Conservation (phyloP, 2,113 vertebrate genomes). For the Istiophorus platypterus region DNA sequence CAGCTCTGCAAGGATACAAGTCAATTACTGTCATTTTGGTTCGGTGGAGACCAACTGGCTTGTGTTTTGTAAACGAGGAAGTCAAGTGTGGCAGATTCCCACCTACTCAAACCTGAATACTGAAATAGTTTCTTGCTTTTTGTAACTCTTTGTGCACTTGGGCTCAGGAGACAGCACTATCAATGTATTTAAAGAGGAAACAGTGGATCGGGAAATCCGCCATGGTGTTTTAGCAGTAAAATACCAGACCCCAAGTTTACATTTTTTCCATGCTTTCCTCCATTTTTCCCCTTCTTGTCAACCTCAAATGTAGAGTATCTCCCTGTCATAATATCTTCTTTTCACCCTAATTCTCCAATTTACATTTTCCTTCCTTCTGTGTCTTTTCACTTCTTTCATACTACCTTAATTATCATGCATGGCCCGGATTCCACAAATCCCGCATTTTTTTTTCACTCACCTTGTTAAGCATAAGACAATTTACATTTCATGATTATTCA, state of each 20-base stretch:
- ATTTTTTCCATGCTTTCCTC: not conserved
- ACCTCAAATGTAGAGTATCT: not conserved
- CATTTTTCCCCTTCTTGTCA: not conserved
- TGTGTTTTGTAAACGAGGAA: conserved; percentile 44
- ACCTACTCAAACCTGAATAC: conserved; percentile 11
- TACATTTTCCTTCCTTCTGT: not conserved
- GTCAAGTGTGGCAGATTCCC: conserved; percentile 34
- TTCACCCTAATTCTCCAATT: not conserved
- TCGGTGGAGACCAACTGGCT: conserved; percentile 25
- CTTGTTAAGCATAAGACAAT: conserved; percentile 50
- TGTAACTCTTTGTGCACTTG: conserved; percentile 18
- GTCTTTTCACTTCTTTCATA: not conserved
- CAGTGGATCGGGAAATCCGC: not conserved
- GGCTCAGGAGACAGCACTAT: conserved; percentile 3
- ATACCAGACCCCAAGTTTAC: conserved; percentile 4
- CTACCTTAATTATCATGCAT: conserved; percentile 16
- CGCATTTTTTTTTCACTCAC: conserved; percentile 44
- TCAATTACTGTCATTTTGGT: conserved; percentile 60
- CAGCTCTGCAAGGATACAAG: conserved; percentile 42
- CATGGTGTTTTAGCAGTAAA: not conserved
- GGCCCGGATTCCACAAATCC: conserved; percentile 27
- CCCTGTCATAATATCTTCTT: not conserved
- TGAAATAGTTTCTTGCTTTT: conserved; percentile 30
- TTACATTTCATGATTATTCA: conserved; percentile 52
- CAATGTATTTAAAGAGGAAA: conserved; percentile 27